Conservation (phyloP, 2,113 vertebrate species). For the Hyaena hyaena region DNA sequence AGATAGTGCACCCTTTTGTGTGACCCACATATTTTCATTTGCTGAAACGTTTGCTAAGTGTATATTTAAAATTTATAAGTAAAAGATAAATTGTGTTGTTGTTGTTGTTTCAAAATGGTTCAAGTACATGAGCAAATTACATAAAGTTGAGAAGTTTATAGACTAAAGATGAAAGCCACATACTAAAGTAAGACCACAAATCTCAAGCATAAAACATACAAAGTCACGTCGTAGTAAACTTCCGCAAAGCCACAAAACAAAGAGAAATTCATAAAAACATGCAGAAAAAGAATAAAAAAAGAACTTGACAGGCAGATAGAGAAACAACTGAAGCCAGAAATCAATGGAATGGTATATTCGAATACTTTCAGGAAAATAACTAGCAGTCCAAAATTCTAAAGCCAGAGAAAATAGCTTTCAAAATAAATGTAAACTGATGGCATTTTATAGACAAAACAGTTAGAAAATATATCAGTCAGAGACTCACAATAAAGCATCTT, state of each 20-base stretch:
- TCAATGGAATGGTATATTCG: neutral
- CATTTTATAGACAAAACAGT: neutral
- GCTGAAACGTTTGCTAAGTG: neutral
- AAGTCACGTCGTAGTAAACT: neutral
- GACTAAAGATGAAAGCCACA: neutral
- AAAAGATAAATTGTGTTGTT: neutral
- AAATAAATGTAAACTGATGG: neutral
- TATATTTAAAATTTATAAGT: neutral
- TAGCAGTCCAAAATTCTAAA: neutral
- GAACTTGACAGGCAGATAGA: neutral
- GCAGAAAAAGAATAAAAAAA: neutral
- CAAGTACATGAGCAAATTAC: neutral
- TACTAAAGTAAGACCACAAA: neutral
- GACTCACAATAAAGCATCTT: neutral
- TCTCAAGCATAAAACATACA: neutral
- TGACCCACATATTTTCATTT: neutral
- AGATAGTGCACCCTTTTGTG: neutral
- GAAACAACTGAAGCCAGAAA: neutral
- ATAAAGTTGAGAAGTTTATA: neutral
- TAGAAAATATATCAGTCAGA: neutral
- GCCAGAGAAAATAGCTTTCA: neutral
- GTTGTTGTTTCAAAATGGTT: neutral
- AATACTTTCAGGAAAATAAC: neutral
- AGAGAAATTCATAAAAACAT: neutral
- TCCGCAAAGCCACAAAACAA: neutral